Base-by-base conservation (phyloP, 2,888 invertebrate genomes). In the Hypercompe scribonia region DNA sequence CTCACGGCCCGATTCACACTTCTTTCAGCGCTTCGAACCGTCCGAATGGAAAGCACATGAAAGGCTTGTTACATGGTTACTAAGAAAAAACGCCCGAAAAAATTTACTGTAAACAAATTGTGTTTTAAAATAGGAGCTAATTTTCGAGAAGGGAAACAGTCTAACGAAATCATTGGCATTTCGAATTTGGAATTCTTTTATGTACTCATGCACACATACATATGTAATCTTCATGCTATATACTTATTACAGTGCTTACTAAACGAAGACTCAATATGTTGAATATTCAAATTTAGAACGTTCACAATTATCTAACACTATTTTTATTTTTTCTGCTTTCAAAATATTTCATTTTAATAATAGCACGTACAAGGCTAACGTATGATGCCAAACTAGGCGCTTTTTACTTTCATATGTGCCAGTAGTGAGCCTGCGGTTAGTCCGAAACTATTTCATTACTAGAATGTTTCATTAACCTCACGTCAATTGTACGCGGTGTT, bases 11-110 rank as follows among this genome's bases (percentile, higher is more conserved):
- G 93, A 78, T 93, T 93, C 90, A 93, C 94, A 91, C 91, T 94
- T 94, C 93, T 93, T 94, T 92, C 92, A 93, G 91, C 90, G 88
- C 88, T 87, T 84, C 87, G 89, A 93, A 89, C 91, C 93, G 94
- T 80, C 93, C 91, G 91, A 88, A 93, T 88, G 94, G 94, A 94
- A 94, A 93, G 88, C 89, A 94, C 94, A 94, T 95, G 91, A 95
- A 95, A 95, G 95, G 94, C 90, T 86, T 87, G 83, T 82, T 89
- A 92, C 91, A 89, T 89, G 89, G 89, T 89, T 89, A 90, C 86
- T 87, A 90, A 91, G 90, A 88, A 92, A 92, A 93, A 87, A 87
- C 72, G 74, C 80, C 74, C 86, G 82, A 87, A 86, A 87, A 84
- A 85, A 86, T 84, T 81, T 84, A 31, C 85, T 84, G 74, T 79